Base-by-base conservation (phyloP, 1,140 invertebrate species). In the Megathymus violae region DNA sequence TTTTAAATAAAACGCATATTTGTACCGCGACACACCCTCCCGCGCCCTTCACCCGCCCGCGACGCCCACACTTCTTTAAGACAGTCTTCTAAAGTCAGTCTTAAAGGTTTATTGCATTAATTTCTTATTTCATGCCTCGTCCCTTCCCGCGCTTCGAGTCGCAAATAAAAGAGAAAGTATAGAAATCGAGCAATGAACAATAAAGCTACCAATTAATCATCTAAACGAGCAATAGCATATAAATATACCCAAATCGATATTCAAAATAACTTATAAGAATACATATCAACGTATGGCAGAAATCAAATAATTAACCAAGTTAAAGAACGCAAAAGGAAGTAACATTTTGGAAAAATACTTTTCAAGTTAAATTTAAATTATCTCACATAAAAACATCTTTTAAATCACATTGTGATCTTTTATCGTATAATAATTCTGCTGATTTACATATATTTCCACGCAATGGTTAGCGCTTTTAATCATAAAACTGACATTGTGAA, bases 31-130 rank as follows among this genome's bases (percentile, higher is more conserved):
- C 36, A 22, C 16, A 41, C 58, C 43, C n/a, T n/a, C 44, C 17
- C 38, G 11, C 41, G 0, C 41, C 54, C 50, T 44, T 17, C 43
- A 38, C 15, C 50, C 62, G 56, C 19, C 36, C 25, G 44, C 62
- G 17, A 36, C 27, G 41, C 54, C 47, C 15, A 43, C 64, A 68
- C 77, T 48, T 81, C 81, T 85, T 86, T 79, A 85, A 89, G 84
- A 89, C 84, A 89, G 87, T 90, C 87, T 90, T 90, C 82, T 85
- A 68, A 89, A 87, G 84, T 88, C 85, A 90, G 87, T 88, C 87
- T 90, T 75, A 85, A 88, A 87, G 78, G 82, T 88, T 81, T 89
- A 87, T 90, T 90, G 87, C 85, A 86, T 85, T 87, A 82, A 80
- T 88, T 86, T 71, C 72, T 71, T 80, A 82, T 66, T 72, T 77